These are phyloP conservation scores for Scolopax bukidnonensis DNA, from an alignment of 2,797 vertebrate species.

Conservation along the genomic window DNA sequence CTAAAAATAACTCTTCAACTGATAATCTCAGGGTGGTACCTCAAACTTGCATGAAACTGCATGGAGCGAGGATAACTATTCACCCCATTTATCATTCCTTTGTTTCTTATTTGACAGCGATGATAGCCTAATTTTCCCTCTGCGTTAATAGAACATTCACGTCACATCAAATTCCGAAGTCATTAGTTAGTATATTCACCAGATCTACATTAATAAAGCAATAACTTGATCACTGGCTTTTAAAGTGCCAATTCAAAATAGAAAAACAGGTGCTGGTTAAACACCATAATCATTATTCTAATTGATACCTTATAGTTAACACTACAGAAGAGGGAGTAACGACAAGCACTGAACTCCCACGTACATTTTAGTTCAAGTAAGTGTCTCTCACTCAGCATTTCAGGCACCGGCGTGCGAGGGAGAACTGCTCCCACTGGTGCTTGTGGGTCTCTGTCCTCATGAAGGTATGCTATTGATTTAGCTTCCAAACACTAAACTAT, in stretches of 20 bases:
- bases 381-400: neutral
- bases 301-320: constrained; percentile 34
- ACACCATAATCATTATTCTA: constrained; percentile 43
- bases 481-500: neutral
- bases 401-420: neutral
- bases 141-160: constrained; percentile 48
- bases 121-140: constrained; percentile 39
- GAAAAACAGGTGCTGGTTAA: constrained; percentile 44
- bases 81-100: constrained; percentile 45
- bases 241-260: constrained; percentile 47
- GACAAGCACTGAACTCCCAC: neutral
- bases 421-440: neutral
- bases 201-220: constrained; percentile 53
- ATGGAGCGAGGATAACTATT: constrained; percentile 18
- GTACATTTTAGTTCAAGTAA: neutral
- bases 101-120: constrained; percentile 47
- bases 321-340: neutral
- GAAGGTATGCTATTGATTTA: neutral
- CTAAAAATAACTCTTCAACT: constrained; percentile 42
- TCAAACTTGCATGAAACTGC: constrained; percentile 16
- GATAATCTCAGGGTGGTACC: constrained; percentile 21
- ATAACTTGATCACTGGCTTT: constrained; percentile 54
- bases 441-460: neutral
- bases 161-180: constrained; percentile 59
- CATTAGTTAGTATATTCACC: constrained; percentile 70